Base-by-base conservation (phyloP, 2,888 invertebrate genomes). In the Protula sp. region DNA sequence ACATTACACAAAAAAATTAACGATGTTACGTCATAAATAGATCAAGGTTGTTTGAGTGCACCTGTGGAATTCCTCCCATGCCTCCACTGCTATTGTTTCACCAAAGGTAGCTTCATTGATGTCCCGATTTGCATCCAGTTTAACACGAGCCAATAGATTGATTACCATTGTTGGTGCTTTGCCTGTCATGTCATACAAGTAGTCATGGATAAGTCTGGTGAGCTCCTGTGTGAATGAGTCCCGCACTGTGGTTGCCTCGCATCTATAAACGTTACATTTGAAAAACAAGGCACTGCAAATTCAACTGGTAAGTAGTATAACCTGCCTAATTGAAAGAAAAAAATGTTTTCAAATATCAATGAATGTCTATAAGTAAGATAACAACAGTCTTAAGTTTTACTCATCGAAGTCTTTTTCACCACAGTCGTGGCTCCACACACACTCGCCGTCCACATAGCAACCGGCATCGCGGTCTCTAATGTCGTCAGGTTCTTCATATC, bases 41-140 rank as follows among this genome's bases (percentile, higher is more conserved):
- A n/a, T n/a, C n/a, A n/a, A n/a, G n/a, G n/a, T n/a, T n/a, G n/a
- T n/a, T n/a, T n/a, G n/a, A 38, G 69, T 69, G 55, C 59, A 67
- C n/a, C 31, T 27, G 29, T 69, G 67, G 51, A 61, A 69, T 3
- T 60, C 61, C 9, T 58, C 28, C 60, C 62, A 69, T 9, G 68
- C 68, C 24, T 30, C n/a, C 26, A 45, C 58, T 1, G 64, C 62
- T 24, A 55, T 57, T 5, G 50, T 30, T 5, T 60, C 57, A 4
- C 59, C 57, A 52, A 67, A 58, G 3, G 66, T 55, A 1, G 64
- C 67, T 47, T 66, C 61, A 3, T 56, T 58, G 19, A 62, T 45
- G 1, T 62, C 62, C 22, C 63, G 30, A 47, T 67, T 67, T 5
- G 51, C 58, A 48, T 67, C 67, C 24, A 67, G 22, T 30, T 67